Evolutionary conservation across 2,797 vertebrate species (phyloP), one percentile per base, ranked within the genome.

Genomic region (Sebastes reedi): DNA sequence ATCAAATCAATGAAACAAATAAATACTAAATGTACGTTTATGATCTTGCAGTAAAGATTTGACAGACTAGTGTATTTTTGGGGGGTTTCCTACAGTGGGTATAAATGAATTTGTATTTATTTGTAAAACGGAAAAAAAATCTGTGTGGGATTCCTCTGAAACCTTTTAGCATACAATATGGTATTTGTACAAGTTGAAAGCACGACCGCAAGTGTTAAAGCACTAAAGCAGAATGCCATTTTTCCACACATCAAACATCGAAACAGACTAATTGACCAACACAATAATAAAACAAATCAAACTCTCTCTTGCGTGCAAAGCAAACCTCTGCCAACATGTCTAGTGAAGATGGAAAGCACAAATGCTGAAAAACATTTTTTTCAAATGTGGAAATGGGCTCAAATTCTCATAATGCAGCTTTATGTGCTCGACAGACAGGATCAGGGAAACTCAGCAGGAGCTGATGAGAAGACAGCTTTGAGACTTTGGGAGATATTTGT

Each of bases 401-500:
- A 59, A 46, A 50, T 79, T 83, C 36, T 67, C 34, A 36, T 32
- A 55, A 61, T 27, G 6, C 27, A 67, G 56, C 29, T 60, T 81
- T 39, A 72, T 39, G 10, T 81, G 54, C 22, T 79, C 13, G 8
- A 77, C 67, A 78, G 75, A 81, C 39, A 25, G 42, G 20, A 77
- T 64, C 39, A 56, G 59, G 22, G 65, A 58, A 81, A 81, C 68
- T 46, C 58, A 72, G 79, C 70, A 72, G 36, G 67, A 79, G 42
- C 32, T 75, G 75, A 88, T 81, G 82, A 90, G 82, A 65, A 75
- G 67, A 90, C 80, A 80, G 42, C 80, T 81, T 68, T 81, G 77
- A 85, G 75, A 86, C 86, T 84, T 87, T 84, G 72, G 79, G 87
- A 90, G 84, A 70, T 84, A 86, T 93, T 91, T 89, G 52, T 85